Evolutionary conservation across 2,797 vertebrate species (phyloP).

Genomic region (Erethizon dorsatum): DNA sequence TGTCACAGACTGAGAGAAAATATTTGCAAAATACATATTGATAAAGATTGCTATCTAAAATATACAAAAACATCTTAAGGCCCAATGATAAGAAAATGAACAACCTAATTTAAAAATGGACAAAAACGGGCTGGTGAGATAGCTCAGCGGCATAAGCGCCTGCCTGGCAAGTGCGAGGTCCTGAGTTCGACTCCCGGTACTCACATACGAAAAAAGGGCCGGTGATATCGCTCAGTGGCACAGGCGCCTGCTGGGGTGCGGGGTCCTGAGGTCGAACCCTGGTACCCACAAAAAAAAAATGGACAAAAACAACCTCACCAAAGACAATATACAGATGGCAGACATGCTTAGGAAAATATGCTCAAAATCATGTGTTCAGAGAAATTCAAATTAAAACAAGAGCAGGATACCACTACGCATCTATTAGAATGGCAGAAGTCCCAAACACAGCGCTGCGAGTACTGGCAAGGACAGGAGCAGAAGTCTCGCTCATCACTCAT

Average conservation of each 20-base stretch:
- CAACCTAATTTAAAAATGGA: not conserved
- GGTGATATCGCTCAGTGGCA: too few species aligned
- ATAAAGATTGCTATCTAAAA: not conserved
- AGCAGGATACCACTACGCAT: not conserved
- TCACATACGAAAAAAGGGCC: too few species aligned
- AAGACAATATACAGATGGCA: not conserved
- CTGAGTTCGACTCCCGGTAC: too few species aligned
- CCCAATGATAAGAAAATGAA: not conserved
- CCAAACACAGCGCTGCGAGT: not conserved
- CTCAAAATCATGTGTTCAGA: not conserved
- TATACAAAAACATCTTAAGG: conserved; percentile 16
- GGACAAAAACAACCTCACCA: not conserved
- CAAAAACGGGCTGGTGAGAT: not conserved
- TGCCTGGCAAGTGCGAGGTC: too few species aligned
- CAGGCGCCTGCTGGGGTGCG: too few species aligned
- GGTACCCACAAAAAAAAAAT: not conserved
- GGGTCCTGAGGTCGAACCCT: too few species aligned
- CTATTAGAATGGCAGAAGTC: not conserved
- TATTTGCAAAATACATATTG: conserved; percentile 4
- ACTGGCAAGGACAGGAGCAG: not conserved
- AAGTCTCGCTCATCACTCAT: not conserved
- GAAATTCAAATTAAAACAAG: conserved; percentile 7
- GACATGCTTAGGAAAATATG: not conserved
- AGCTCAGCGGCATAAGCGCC: too few species aligned
- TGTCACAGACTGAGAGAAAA: not conserved